Evolutionary conservation across 2,888 invertebrate species (phyloP), one percentile per base, ranked within the genome.

Genomic region (Hypselothyrea guttata): DNA sequence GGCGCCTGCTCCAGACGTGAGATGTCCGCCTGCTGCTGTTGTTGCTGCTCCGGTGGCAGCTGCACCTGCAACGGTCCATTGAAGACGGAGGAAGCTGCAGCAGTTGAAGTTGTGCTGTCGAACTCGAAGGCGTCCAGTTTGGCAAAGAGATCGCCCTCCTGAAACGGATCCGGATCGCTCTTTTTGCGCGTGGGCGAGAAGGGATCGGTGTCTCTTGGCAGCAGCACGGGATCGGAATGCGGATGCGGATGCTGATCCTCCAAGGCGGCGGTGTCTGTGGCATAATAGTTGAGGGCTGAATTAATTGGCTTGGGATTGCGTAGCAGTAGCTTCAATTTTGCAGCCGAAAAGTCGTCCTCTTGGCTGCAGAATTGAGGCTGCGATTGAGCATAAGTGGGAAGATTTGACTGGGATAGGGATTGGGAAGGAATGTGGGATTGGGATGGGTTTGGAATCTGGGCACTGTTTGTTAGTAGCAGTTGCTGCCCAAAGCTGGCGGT

Each of bases 91-190:
- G 22, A 2, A 2, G 72, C 63, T 89, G 91, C 77, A 66, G 77
- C 58, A 0, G 7, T 27, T 13, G 70, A 22, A 13, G 65, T 52
- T 2, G 54, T 53, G 7, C 56, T 68, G 11, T 89, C 89, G 54
- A 89, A 90, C 60, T 90, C 90, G 57, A 90, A 90, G 18, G 90
- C 89, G 68, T 90, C 90, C 54, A 90, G 74, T 59, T 90, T 90
- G 48, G 88, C 84, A 59, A 90, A 90, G 34, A 90, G 86, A 71
- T 90, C 90, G n/a, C 88, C 88, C 37, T 90, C 90, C 56, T 94
- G 94, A 88, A 95, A 95, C 9, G 95, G 95, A 90, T 95, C 95
- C 35, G 95, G 95, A 90, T 95, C 95, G 45, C 90, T 90, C 76
- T 90, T 90, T 64, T 90, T 90, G 45, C 90, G 89, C 1, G 90